Evolutionary conservation across 1,140 invertebrate genomes (phyloP).

Genomic region (Ceratosolen fusciceps): DNA sequence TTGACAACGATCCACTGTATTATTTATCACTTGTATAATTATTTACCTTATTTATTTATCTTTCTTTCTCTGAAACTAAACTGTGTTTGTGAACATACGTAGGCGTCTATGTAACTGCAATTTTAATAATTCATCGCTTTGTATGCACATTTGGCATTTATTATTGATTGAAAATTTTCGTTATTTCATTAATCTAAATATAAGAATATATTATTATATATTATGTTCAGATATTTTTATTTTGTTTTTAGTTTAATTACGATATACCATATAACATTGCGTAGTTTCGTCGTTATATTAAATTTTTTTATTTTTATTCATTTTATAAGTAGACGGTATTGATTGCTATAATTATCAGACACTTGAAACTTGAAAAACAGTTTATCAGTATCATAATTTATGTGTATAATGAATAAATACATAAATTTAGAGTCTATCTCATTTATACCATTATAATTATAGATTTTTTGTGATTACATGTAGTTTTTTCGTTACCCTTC

Average conservation of each 20-base stretch:
- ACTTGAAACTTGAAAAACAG: slow-evolving; percentile 69
- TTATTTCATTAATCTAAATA: slow-evolving; percentile 51
- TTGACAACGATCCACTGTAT: not conserved
- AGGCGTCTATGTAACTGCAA: not conserved
- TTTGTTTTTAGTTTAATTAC: slow-evolving; percentile 57
- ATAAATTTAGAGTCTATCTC: slow-evolving; percentile 13
- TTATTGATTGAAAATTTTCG: slow-evolving; percentile 20
- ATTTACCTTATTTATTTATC: not conserved
- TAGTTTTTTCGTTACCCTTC: slow-evolving; percentile 38
- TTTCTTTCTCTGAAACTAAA: slow-evolving; percentile 26
- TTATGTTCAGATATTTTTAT: slow-evolving; percentile 64
- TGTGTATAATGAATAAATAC: slow-evolving; percentile 20
- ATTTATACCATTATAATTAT: not conserved
- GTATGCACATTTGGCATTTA: not conserved
- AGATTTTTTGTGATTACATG: slow-evolving; percentile 36
- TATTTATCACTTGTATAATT: not conserved
- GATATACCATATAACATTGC: slow-evolving; percentile 53
- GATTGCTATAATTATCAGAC: slow-evolving; percentile 68
- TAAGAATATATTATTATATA: slow-evolving; percentile 66
- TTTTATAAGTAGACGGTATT: slow-evolving; percentile 67
- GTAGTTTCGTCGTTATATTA: slow-evolving; percentile 12
- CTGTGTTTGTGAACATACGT: slow-evolving; percentile 7
- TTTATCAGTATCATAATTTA: slow-evolving; percentile 61
- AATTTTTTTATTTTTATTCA: slow-evolving; percentile 60
- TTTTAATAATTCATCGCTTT: not conserved